phyloP scores from a whole-genome alignment of 2,113 vertebrate species.

The Chaetodon trifascialis region DNA sequence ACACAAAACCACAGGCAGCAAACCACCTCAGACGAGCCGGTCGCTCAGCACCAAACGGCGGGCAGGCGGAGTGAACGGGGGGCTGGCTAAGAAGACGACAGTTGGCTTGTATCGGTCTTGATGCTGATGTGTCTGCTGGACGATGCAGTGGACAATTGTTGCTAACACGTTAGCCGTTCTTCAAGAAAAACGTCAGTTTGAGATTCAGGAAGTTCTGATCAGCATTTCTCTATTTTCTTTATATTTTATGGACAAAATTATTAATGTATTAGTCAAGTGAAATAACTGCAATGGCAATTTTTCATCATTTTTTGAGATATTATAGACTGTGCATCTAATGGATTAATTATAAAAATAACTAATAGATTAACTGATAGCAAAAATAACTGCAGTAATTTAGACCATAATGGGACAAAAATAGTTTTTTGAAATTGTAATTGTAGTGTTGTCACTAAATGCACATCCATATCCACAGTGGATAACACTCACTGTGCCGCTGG shows the following conservation, averaged over 20 bases:
- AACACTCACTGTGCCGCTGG: background rate
- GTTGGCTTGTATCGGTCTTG: background rate
- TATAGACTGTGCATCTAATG: background rate
- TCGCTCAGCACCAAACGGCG: background rate
- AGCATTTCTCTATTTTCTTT: background rate
- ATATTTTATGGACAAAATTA: background rate
- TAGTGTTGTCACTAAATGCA: too few relatives aligned
- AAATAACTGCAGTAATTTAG: background rate
- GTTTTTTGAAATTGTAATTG: background rate
- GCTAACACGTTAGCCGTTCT: background rate
- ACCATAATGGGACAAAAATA: background rate
- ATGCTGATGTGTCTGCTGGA: background rate
- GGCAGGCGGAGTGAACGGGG: background rate
- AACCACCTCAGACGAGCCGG: background rate
- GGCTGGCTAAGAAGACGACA: background rate
- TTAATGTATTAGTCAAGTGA: background rate
- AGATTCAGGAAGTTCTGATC: background rate
- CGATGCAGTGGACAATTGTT: background rate
- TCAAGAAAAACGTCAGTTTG: background rate
- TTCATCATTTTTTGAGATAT: background rate
- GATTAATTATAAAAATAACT: background rate
- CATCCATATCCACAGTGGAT: background rate
- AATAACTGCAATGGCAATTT: background rate
- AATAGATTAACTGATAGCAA: background rate
- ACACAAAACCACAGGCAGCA: constrained; percentile 1